Conservation (phyloP, 2,797 vertebrate genomes). For the Anas capensis region DNA sequence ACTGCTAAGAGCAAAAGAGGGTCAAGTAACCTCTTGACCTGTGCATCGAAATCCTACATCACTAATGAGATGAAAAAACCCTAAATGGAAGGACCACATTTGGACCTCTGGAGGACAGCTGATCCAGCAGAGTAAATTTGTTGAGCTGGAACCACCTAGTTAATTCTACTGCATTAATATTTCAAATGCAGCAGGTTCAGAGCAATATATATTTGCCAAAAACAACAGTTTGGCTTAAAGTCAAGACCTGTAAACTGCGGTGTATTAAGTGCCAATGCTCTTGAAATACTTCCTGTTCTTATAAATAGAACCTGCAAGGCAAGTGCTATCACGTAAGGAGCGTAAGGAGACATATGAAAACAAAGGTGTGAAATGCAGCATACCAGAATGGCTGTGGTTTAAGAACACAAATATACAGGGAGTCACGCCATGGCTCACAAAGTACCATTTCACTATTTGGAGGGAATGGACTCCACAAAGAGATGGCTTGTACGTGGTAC, state of each 20-base stretch:
- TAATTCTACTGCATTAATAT: conserved; percentile 31
- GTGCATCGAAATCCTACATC: neutral
- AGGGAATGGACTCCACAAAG: neutral
- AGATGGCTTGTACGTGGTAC: neutral
- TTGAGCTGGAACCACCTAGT: neutral
- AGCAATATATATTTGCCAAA: conserved; percentile 48
- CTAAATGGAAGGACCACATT: neutral
- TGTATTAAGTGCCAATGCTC: conserved; percentile 4
- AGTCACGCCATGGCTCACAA: neutral
- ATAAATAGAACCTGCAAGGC: neutral
- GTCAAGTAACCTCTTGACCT: neutral
- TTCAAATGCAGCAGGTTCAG: conserved; percentile 21
- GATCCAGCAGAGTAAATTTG: conserved; percentile 24
- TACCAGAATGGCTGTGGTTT: neutral
- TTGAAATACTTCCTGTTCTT: conserved; percentile 50
- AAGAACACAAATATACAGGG: neutral
- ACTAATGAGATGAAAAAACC: neutral
- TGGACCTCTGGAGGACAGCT: conserved; percentile 18
- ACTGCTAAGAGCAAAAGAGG: neutral
- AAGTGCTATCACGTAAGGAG: conserved; percentile 22
- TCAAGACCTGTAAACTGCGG: conserved; percentile 4
- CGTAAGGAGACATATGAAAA: conserved; percentile 18
- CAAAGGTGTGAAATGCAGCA: conserved; percentile 18
- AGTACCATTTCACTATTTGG: neutral
- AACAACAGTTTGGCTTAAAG: conserved; percentile 46